Conservation (phyloP, 2,888 invertebrate species). For the Ectemnius lituratus region DNA sequence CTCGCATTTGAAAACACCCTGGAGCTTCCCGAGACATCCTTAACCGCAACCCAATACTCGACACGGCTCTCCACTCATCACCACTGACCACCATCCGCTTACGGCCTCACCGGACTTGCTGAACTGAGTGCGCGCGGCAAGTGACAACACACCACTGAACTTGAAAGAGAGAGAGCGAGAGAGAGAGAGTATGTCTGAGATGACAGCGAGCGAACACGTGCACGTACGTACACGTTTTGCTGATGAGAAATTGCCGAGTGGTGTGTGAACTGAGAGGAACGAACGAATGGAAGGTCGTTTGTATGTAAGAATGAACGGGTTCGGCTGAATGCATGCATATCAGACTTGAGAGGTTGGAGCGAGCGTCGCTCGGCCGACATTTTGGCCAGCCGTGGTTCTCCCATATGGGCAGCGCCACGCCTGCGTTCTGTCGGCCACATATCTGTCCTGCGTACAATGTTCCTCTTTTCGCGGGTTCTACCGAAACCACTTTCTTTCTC, state of each 20-base stretch:
- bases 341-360: no score
- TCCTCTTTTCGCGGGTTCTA: slow-evolving; percentile 4
- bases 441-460: background rate
- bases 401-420: slow-evolving; percentile 27
- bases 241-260: no score
- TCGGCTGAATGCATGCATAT: no score
- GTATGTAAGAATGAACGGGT: no score
- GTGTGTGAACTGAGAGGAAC: no score
- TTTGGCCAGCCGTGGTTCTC: slow-evolving; percentile 34
- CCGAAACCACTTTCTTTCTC: background rate
- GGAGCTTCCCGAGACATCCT: no score
- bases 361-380: slow-evolving; percentile 35
- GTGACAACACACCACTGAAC: no score
- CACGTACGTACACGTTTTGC: no score
- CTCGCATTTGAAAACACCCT: no score
- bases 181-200: slow-evolving; percentile 8
- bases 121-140: no score
- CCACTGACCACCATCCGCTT: background rate
- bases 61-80: background rate
- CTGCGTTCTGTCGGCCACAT: slow-evolving; percentile 1
- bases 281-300: no score
- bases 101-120: background rate
- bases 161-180: slow-evolving; percentile 31
- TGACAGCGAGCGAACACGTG: no score
- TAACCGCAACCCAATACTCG: background rate